Evolutionary conservation across 2,888 invertebrate species (phyloP), one percentile per base, ranked within the genome.

Genomic region (Labia minor): DNA sequence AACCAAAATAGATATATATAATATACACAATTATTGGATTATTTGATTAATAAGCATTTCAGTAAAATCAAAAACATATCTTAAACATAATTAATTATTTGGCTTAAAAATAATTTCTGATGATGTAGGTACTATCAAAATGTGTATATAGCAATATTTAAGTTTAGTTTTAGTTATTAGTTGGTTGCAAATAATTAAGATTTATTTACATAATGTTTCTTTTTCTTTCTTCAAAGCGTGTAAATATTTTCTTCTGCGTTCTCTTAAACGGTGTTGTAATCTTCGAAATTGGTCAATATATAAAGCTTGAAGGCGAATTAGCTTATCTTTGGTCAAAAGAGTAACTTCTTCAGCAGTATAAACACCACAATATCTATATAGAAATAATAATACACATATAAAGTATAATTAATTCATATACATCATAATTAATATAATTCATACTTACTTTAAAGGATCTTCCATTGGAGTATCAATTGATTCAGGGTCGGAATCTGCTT

Each of bases 291-390:
- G 93, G 61, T 88, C 86, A 21, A 90, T 83, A 75, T 95, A 96
- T 0, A 93, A 81, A 0, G 86, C 83, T 75, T 94, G 93, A 0
- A 95, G 79, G 62, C 87, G 81, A 14, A 86, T 83, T 62, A 95
- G 78, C 71, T 90, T 89, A 66, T 86, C 86, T 72, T 88, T 83
- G 0, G 92, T 86, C 33, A 91, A 86, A 21, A 84, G 81, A 2
- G 90, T 86, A 0, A 91, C 90, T 77, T 95, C 95, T 74, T 95
- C 92, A 0, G 90, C 89, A 0, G 95, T 93, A 76, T 86, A 95
- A 0, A 93, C 87, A 11, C 92, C 92, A 0, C 94, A 92, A 75
- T 90, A 89, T 78, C 93, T 94, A 78, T 64, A 78, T 78, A 74
- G 74, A 71, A 75, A 8, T 19, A 20, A 65, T 1, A 65, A 1